Percentiles rank a stretch among this genome's conserved stretches.
These are phyloP conservation scores for Epistrophe grossulariae DNA, from an alignment of 2,888 invertebrate species.

Conservation along the genomic window DNA sequence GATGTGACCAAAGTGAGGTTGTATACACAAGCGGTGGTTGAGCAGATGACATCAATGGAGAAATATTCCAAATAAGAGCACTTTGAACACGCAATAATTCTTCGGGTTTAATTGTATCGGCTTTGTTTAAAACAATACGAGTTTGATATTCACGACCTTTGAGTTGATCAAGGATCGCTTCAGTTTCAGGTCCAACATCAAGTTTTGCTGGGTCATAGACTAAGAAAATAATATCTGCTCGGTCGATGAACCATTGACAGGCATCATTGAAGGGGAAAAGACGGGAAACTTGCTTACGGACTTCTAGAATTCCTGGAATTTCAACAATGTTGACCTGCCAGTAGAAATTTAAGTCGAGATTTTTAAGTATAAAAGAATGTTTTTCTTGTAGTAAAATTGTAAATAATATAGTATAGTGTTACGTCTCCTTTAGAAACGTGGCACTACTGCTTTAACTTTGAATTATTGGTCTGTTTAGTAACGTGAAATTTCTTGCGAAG, in stretches of 20 bases:
- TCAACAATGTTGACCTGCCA: slow-evolving; percentile 96
- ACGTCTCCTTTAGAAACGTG: too few species aligned
- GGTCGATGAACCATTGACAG: slow-evolving; percentile 98
- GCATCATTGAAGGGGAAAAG: slow-evolving; percentile 98
- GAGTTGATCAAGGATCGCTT: slow-evolving; percentile 96
- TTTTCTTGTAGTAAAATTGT: too few species aligned
- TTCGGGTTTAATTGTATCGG: slow-evolving; percentile 95
- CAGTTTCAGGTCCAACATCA: slow-evolving; percentile 97
- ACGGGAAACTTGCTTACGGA: slow-evolving; percentile 95
- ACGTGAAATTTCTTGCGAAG: too few species aligned
- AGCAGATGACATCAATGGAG: slow-evolving; percentile 97
- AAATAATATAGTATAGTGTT: too few species aligned
- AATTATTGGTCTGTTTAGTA: too few species aligned
- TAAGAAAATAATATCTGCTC: slow-evolving; percentile 97
- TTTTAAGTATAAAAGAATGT: too few species aligned
- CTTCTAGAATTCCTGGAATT: slow-evolving; percentile 97
- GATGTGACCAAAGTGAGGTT: slow-evolving; percentile 93
- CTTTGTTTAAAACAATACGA: slow-evolving; percentile 96
- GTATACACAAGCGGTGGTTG: slow-evolving; percentile 97
- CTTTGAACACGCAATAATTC: slow-evolving; percentile 97
- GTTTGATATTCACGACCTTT: slow-evolving; percentile 97
- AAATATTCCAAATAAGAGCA: slow-evolving; percentile 97
- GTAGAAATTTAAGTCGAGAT: not conserved
- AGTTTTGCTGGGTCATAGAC: slow-evolving; percentile 98
- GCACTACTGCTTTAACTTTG: too few species aligned